phyloP scores from a whole-genome alignment of 2,113 vertebrate genomes.

The Nibea coibor region DNA sequence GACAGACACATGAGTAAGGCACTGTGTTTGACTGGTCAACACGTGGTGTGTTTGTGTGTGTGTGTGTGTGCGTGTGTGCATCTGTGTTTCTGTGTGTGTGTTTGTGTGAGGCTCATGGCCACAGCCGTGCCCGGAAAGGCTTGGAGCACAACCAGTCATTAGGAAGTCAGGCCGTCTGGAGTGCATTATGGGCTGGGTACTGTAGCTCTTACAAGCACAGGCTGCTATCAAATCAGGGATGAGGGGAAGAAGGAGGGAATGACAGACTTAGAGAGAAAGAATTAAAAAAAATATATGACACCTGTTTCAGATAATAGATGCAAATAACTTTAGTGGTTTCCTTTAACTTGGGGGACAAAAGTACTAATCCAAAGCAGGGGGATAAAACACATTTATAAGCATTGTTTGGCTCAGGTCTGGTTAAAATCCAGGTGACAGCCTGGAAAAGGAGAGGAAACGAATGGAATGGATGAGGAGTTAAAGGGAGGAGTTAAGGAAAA shows the following conservation, averaged over 20 bases:
- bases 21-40: slow-evolving; percentile 63
- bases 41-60: slow-evolving; percentile 52
- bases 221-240: slow-evolving; percentile 80
- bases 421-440: slow-evolving; percentile 28
- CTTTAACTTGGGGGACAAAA: not conserved
- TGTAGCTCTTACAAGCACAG: slow-evolving; percentile 82
- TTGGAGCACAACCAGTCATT: slow-evolving; percentile 86
- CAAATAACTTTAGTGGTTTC: slow-evolving; percentile 3
- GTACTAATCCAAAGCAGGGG: not conserved
- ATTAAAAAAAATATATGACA: not conserved
- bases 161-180: slow-evolving; percentile 87
- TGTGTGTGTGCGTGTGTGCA: slow-evolving; percentile 58
- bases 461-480: not conserved
- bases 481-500: not conserved
- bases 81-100: slow-evolving; percentile 67
- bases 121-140: slow-evolving; percentile 86
- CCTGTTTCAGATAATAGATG: slow-evolving; percentile 21
- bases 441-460: slow-evolving; percentile 10
- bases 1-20: slow-evolving; percentile 46
- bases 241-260: slow-evolving; percentile 45
- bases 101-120: slow-evolving; percentile 80
- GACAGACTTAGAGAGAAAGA: slow-evolving; percentile 18
- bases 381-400: not conserved
- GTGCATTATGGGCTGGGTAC: slow-evolving; percentile 84
- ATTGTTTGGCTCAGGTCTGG: not conserved